A percentile compares a stretch with the other conserved stretches of the same genome.
These are phyloP conservation scores for Mesorhabditis spiculigera DNA, from an alignment of 2,888 invertebrate species.

Conservation along the genomic window DNA sequence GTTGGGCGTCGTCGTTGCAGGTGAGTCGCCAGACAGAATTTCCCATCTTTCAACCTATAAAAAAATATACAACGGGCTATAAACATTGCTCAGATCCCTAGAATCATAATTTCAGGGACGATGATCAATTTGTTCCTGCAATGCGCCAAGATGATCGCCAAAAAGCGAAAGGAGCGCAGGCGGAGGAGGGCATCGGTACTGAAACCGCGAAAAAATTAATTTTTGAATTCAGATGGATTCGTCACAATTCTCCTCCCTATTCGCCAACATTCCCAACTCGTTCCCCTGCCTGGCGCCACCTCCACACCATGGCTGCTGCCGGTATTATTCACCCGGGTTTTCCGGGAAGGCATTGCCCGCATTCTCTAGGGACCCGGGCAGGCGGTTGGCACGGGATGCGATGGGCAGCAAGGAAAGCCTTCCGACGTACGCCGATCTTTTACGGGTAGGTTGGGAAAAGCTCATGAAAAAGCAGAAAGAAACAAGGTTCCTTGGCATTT, in stretches of 20 bases:
- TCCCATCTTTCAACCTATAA: too few species aligned
- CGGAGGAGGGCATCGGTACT: background rate
- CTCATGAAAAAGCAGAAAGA: too few species aligned
- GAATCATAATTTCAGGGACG: background rate
- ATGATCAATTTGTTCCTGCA: background rate
- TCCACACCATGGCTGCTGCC: too few species aligned
- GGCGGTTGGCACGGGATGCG: background rate
- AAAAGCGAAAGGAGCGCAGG: background rate
- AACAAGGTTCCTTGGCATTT: too few species aligned
- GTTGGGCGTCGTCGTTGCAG: conserved; percentile 5
- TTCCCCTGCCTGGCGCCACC: too few species aligned
- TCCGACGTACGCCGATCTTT: background rate
- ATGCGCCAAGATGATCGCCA: background rate
- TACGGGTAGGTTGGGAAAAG: background rate
- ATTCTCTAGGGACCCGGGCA: background rate
- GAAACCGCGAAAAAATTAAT: background rate
- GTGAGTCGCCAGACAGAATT: background rate
- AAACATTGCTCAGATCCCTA: too few species aligned
- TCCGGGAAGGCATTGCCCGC: background rate
- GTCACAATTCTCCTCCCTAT: too few species aligned
- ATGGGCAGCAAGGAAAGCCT: conserved; percentile 1
- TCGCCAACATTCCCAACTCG: too few species aligned
- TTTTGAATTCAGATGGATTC: background rate
- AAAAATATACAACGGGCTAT: too few species aligned
- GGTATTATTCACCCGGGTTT: background rate